Evolutionary conservation across 35 echinoderm and acorn worm genomes (phyloP), one percentile per base, ranked within the genome.

Genomic region (Chiridota heheva): DNA sequence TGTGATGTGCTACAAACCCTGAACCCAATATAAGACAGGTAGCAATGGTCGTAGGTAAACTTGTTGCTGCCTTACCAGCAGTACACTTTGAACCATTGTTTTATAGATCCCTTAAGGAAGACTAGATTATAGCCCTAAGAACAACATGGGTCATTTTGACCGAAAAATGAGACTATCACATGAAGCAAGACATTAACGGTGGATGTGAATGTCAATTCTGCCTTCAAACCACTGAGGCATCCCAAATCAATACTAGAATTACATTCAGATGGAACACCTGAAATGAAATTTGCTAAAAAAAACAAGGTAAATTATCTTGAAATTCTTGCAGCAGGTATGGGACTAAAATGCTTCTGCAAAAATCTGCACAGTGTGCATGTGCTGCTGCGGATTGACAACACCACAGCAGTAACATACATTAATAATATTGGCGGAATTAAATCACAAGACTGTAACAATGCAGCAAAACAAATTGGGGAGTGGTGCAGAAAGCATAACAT

Each of bases 251-350:
- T 38, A 44, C 41, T 74, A 32, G 70, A 44, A 44, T 46, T 38
- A 20, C 36, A 20, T 39, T 36, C 42, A 78, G 31, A 56, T 26
- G 29, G 4, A 78, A 40, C 18, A 32, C 8, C n/a, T 34, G 83
- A 86, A 76, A 27, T 59, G 16, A 39, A 0, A 2, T 15, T 30
- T 28, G 60, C 57, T 6, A 84, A 41, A 67, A 73, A 44, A 8
- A 25, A 48, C 20, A 34, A 42, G 4, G 32, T 76, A 36, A 73
- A 86, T 59, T 86, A 76, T 63, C 69, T 86, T 43, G 69, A 86
- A 43, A 49, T 42, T 13, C 3, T 71, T 18, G 83, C 69, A 60
- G 48, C 48, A n/a, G 60, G 39, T 29, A 28, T n/a, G 7, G 55
- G 47, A 33, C 35, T 76, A 16, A 76, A 51, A 53, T 76, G 17